Evolutionary conservation across 2,113 vertebrate genomes (phyloP).

Genomic region (Jacana jacana): DNA sequence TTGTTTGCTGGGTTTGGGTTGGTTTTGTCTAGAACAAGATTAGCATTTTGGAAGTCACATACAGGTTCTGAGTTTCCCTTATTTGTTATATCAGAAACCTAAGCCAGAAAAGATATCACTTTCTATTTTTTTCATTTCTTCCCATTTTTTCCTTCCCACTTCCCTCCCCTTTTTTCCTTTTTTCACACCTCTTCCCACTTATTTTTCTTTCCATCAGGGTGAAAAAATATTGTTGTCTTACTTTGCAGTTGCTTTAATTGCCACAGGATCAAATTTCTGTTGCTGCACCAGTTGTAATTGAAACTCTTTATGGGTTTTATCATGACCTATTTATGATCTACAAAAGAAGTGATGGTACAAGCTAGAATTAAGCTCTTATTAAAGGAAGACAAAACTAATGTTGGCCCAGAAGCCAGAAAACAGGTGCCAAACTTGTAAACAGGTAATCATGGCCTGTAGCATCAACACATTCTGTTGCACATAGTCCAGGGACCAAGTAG

Average conservation of each 20-base stretch:
- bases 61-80: neutral
- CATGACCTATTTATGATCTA: neutral
- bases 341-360: neutral
- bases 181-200: fast-evolving
- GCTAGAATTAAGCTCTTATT: neutral
- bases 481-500: neutral
- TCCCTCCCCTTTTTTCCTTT: neutral
- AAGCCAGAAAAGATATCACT: neutral
- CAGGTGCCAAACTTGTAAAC: neutral
- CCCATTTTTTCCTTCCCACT: no score
- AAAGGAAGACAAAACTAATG: neutral
- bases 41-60: neutral
- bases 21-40: neutral
- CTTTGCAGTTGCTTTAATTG: neutral
- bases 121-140: neutral
- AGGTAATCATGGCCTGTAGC: neutral
- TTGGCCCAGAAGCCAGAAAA: neutral
- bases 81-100: neutral
- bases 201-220: neutral
- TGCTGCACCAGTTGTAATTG: neutral
- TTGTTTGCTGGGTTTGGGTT: neutral
- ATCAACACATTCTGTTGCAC: no score
- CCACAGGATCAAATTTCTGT: neutral
- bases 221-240: neutral
- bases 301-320: neutral